A percentile compares a stretch with the other conserved stretches of the same genome.
phyloP scores from a whole-genome alignment of 1,140 invertebrate genomes.

The Megalopta genalis region DNA sequence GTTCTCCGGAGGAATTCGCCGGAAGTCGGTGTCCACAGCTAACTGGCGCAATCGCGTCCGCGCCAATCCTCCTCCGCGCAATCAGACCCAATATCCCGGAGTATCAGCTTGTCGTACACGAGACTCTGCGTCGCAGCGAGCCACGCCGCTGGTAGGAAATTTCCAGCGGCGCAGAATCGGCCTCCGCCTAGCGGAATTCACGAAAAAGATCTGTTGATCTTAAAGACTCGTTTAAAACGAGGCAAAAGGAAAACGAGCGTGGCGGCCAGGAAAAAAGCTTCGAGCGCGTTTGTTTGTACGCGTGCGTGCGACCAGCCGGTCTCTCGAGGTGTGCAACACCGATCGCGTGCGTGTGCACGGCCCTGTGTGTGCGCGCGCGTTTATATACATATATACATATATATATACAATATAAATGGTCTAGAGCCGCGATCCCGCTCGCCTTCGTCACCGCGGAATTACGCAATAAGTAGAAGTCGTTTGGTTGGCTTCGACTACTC shows the following conservation, averaged over 20 bases:
- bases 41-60: background rate
- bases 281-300: conserved; percentile 7
- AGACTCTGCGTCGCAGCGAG: background rate
- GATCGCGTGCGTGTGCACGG: conserved; percentile 4
- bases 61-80: background rate
- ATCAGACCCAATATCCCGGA: background rate
- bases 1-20: too few relatives aligned
- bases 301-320: background rate
- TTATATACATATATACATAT: background rate
- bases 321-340: background rate
- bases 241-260: conserved; percentile 40
- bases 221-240: conserved; percentile 29
- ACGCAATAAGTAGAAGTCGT: conserved; percentile 78
- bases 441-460: conserved; percentile 77
- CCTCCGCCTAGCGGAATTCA: conserved; percentile 16
- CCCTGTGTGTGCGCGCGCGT: too few relatives aligned
- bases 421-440: conserved; percentile 76
- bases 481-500: conserved; percentile 69
- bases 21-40: too few relatives aligned
- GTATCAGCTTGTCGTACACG: background rate
- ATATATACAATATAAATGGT: conserved; percentile 68
- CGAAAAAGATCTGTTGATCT: conserved; percentile 41
- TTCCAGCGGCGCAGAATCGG: conserved; percentile 30
- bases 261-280: conserved; percentile 46
- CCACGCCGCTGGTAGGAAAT: conserved; percentile 38